phyloP scores from a whole-genome alignment of 2,888 invertebrate species.

The Lasioglossum vierecki region DNA sequence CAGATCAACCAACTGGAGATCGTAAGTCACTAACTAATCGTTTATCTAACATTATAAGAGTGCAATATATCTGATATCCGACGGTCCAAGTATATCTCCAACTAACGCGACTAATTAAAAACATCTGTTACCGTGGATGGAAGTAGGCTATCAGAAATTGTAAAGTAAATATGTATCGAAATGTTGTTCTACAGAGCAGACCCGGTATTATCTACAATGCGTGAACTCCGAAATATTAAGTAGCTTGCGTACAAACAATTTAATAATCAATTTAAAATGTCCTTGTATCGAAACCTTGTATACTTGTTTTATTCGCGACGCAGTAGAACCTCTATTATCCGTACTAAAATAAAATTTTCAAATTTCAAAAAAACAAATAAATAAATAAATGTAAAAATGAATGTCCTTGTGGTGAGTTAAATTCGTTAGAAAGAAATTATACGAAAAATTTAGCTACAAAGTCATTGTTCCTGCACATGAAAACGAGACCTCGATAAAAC shows the following conservation, averaged over 20 bases:
- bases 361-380: too few species aligned
- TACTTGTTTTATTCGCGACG: too few species aligned
- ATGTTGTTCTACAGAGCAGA: background rate
- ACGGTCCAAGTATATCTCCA: background rate
- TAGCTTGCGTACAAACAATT: background rate
- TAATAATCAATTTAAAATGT: too few species aligned
- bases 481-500: too few species aligned
- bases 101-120: background rate
- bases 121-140: background rate
- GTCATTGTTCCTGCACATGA: too few species aligned
- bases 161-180: background rate
- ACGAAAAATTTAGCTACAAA: too few species aligned
- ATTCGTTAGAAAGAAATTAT: too few species aligned
- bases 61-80: slow-evolving; percentile 27
- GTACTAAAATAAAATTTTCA: too few species aligned
- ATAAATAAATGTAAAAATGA: too few species aligned
- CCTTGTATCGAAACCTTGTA: background rate
- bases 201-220: too few species aligned
- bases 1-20: slow-evolving; percentile 66
- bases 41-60: slow-evolving; percentile 58
- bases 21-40: slow-evolving; percentile 49
- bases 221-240: background rate
- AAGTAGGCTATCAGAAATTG: background rate
- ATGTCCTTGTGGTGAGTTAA: too few species aligned
- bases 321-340: too few species aligned